Evolutionary conservation across 2,797 vertebrate genomes (phyloP).

Genomic region (Acanthiza pusilla): DNA sequence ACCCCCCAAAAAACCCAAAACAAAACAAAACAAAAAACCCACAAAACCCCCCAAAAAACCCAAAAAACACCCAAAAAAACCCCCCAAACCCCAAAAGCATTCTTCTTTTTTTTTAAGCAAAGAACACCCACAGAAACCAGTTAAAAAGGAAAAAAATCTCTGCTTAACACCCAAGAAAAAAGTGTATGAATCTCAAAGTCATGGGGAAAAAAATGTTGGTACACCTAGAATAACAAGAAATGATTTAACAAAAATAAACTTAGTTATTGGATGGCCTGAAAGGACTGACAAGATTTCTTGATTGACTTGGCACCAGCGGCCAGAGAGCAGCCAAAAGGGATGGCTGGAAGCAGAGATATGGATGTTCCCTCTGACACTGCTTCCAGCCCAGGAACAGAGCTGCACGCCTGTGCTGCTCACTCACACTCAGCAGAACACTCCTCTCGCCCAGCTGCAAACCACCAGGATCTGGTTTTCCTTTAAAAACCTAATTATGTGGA

Average conservation of each 20-base stretch:
- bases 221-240: background rate
- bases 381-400: background rate
- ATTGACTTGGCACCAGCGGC: background rate
- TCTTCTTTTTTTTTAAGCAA: background rate
- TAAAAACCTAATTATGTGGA: background rate
- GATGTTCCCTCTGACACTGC: background rate
- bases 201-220: fast-evolving
- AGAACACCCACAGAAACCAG: background rate
- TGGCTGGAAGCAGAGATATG: background rate
- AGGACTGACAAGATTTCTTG: background rate
- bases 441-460: background rate
- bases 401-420: background rate
- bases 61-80: background rate
- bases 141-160: background rate
- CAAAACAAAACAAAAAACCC: too few species aligned
- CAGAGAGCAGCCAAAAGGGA: background rate
- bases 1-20: background rate
- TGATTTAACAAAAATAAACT: background rate
- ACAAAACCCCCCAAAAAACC: too few species aligned
- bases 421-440: background rate
- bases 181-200: background rate
- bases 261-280: background rate
- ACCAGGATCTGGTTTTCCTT: background rate
- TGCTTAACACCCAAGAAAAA: background rate
- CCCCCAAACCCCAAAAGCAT: fast-evolving